Percentiles rank a stretch among this genome's conserved stretches.
These are phyloP conservation scores for Cavia porcellus DNA, from an alignment of 2,113 vertebrate genomes.

Conservation along the genomic window DNA sequence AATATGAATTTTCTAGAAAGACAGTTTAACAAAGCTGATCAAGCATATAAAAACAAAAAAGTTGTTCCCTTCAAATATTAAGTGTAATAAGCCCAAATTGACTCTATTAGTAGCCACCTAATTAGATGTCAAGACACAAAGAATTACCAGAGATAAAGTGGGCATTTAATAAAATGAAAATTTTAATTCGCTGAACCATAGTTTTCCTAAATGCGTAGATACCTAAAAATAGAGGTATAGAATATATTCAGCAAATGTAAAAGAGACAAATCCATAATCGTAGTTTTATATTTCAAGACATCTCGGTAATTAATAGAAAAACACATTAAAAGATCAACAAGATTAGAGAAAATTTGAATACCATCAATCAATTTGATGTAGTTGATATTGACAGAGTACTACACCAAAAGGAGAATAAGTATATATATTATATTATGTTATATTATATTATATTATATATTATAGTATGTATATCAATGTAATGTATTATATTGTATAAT, in stretches of 20 bases:
- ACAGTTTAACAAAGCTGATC: not conserved
- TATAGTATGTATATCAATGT: not conserved
- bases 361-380: not conserved
- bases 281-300: not conserved
- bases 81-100: not conserved
- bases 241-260: not conserved
- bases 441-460: too few species aligned
- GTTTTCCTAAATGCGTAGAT: not conserved
- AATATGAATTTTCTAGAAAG: not conserved
- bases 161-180: not conserved
- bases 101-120: not conserved
- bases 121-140: not conserved
- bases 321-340: not conserved
- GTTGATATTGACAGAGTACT: not conserved
- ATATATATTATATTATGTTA: too few species aligned
- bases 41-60: not conserved
- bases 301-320: not conserved
- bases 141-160: not conserved
- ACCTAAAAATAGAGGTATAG: not conserved
- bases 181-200: not conserved
- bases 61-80: not conserved
- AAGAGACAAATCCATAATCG: not conserved
- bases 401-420: not conserved
- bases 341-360: slow-evolving; percentile 17
- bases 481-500: not conserved